Evolutionary conservation across 1,140 invertebrate species (phyloP).

Genomic region (Armadillidium nasatum): DNA sequence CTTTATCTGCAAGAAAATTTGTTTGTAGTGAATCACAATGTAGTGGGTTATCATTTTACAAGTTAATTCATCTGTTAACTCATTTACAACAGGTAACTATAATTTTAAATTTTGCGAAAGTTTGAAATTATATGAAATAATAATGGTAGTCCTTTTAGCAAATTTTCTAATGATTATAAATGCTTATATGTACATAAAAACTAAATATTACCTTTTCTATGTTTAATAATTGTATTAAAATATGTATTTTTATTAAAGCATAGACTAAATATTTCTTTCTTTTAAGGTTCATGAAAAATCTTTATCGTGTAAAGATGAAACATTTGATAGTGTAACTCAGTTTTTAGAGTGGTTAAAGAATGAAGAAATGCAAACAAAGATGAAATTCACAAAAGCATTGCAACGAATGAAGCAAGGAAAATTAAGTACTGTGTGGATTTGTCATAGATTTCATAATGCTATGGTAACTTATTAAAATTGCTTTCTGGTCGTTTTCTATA

Average conservation of each 20-base stretch:
- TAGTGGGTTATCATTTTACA: not conserved
- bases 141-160: no score
- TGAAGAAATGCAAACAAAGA: not conserved
- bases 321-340: not conserved
- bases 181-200: no score
- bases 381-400: not conserved
- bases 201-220: no score
- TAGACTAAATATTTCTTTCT: not conserved
- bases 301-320: not conserved
- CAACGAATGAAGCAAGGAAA: not conserved
- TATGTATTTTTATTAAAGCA: no score
- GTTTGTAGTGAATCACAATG: not conserved
- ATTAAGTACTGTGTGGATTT: not conserved
- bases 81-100: not conserved
- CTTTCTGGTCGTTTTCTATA: no score
- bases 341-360: constrained; percentile 6
- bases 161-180: no score
- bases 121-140: no score
- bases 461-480: not conserved
- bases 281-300: constrained; percentile 1
- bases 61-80: not conserved
- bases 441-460: not conserved
- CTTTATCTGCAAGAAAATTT: not conserved
- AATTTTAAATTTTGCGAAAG: no score
- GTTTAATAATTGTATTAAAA: no score